Conservation (phyloP, 1,140 invertebrate species). For the Chymomyza costata region DNA sequence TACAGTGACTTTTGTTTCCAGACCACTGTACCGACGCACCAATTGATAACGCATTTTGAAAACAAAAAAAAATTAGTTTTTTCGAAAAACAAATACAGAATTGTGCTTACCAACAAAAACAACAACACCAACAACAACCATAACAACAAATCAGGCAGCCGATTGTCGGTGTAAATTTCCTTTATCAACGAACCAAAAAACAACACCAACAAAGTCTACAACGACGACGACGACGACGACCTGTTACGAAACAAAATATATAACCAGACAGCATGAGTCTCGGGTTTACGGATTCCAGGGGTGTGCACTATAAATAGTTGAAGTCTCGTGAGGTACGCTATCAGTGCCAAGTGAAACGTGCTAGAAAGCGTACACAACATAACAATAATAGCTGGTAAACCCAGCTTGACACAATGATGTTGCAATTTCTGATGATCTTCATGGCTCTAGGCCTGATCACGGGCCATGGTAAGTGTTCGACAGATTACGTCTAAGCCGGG, state of each 20-base stretch:
- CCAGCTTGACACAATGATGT: constrained; percentile 26
- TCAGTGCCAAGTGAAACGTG: constrained; percentile 52
- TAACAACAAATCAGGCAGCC: constrained; percentile 14
- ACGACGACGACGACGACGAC: too few species aligned
- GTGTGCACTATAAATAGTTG: constrained; percentile 48
- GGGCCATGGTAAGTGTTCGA: constrained; percentile 36
- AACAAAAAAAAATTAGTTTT: constrained; percentile 35
- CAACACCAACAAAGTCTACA: too few species aligned
- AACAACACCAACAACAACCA: constrained; percentile 8
- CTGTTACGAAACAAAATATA: constrained; percentile 41
- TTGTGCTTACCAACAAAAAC: not conserved
- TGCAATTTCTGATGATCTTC: constrained; percentile 33
- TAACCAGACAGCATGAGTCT: constrained; percentile 3
- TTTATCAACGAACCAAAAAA: constrained; percentile 59
- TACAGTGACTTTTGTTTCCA: too few species aligned
- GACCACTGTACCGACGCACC: too few species aligned
- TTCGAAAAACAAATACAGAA: constrained; percentile 39
- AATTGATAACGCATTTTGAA: constrained; percentile 45
- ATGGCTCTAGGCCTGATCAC: constrained; percentile 28
- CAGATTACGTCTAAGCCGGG: too few species aligned
- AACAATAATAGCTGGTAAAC: too few species aligned
- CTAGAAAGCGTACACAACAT: constrained; percentile 28
- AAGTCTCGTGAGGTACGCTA: constrained; percentile 51
- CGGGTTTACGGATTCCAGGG: not conserved
- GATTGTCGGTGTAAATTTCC: constrained; percentile 24